These are phyloP conservation scores for Drosophila persimilis DNA, from an alignment of 1,140 invertebrate genomes.

Conservation along the genomic window DNA sequence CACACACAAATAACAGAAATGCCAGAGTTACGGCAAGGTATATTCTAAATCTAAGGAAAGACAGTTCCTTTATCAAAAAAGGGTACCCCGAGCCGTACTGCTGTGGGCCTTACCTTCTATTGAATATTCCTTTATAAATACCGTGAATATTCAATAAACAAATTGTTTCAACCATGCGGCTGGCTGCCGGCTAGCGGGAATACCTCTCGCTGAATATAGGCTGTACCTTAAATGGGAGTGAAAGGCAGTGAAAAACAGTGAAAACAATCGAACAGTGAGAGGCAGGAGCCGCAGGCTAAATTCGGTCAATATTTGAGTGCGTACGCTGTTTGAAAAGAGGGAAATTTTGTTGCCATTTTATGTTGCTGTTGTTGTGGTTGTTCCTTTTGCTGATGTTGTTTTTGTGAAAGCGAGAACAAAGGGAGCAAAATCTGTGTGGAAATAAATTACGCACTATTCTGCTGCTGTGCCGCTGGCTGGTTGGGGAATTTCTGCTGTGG, in stretches of 20 bases:
- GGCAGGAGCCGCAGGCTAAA: slow-evolving; percentile 42
- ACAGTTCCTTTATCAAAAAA: too few species aligned
- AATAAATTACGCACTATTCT: slow-evolving; percentile 59
- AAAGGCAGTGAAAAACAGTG: slow-evolving; percentile 16
- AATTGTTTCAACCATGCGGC: too few species aligned
- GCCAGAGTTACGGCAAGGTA: slow-evolving; percentile 8
- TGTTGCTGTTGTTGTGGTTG: slow-evolving; percentile 4
- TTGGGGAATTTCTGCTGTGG: slow-evolving; percentile 17
- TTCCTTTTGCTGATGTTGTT: slow-evolving; percentile 8
- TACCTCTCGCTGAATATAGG: too few species aligned
- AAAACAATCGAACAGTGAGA: slow-evolving; percentile 10
- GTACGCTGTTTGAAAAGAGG: slow-evolving; percentile 19
- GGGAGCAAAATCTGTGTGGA: slow-evolving; percentile 57
- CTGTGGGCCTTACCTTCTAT: too few species aligned
- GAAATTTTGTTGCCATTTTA: slow-evolving; percentile 38
- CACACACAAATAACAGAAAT: slow-evolving; percentile 16
- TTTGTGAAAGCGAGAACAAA: slow-evolving; percentile 11
- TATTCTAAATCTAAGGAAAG: too few species aligned
- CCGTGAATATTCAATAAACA: too few species aligned
- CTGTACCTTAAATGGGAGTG: too few species aligned
- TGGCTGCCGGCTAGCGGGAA: too few species aligned
- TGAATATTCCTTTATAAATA: too few species aligned
- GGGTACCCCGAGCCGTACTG: too few species aligned
- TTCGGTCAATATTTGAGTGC: slow-evolving; percentile 74
- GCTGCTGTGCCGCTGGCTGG: not conserved